Conservation (phyloP, 1,140 invertebrate species). For the Colletes latitarsis region DNA sequence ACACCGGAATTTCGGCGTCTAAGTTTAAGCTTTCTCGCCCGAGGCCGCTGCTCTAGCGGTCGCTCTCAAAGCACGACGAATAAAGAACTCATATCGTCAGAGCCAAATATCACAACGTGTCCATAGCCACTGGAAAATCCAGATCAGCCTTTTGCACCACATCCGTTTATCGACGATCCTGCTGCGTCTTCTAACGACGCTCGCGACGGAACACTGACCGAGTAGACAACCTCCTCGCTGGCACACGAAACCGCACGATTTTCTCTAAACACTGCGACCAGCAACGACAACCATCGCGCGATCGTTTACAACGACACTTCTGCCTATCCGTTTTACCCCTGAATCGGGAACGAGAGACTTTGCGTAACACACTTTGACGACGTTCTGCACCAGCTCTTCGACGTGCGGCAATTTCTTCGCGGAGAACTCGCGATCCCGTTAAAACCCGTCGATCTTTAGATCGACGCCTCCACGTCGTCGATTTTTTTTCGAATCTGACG, state of each 20-base stretch:
- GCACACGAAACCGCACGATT: neutral
- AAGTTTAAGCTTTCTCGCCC: conserved; percentile 32
- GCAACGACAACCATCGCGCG: neutral
- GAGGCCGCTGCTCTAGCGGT: conserved; percentile 16
- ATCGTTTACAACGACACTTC: neutral
- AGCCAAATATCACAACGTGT: conserved; percentile 63
- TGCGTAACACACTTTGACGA: neutral
- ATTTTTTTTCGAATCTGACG: too few species aligned
- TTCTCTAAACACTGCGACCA: neutral
- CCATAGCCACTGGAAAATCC: conserved; percentile 68
- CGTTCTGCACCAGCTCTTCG: neutral
- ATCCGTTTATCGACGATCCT: conserved; percentile 53
- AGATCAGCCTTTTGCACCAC: conserved; percentile 66
- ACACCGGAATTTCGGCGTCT: conserved; percentile 30
- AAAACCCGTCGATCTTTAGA: neutral
- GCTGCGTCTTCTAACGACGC: neutral
- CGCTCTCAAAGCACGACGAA: neutral
- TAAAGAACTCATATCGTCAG: conserved; percentile 33
- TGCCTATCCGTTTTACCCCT: neutral
- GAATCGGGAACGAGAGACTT: neutral
- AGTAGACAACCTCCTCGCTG: neutral
- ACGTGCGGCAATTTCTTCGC: neutral
- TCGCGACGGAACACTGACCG: neutral
- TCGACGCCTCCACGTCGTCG: neutral
- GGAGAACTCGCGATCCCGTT: neutral